Conservation (phyloP, 2,113 vertebrate species). For the Ptilonorhynchus violaceus region DNA sequence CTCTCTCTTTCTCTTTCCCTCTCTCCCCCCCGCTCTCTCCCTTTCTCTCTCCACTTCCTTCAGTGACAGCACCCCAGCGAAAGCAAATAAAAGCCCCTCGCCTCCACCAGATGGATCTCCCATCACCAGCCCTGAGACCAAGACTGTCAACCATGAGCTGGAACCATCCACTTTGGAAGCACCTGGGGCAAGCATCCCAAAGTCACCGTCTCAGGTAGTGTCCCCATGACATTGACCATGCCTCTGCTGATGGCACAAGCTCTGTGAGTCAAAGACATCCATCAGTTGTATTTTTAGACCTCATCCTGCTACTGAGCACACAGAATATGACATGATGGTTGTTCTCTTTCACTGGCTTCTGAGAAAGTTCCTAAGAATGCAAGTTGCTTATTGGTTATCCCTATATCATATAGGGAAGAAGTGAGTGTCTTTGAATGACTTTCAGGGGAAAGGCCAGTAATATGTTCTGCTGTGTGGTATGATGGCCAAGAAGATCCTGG, state of each 20-base stretch:
- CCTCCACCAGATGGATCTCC: slow-evolving; percentile 77
- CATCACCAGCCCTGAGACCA: slow-evolving; percentile 73
- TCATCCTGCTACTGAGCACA: neutral
- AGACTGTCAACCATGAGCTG: slow-evolving; percentile 84
- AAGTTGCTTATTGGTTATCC: neutral
- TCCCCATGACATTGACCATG: neutral
- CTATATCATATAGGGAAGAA: neutral
- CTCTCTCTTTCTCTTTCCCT: neutral
- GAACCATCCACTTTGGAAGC: slow-evolving; percentile 71
- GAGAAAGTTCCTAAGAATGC: neutral
- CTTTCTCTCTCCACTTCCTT: slow-evolving; percentile 7
- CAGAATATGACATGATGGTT: neutral
- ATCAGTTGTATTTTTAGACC: neutral
- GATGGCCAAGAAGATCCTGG: neutral
- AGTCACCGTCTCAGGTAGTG: slow-evolving; percentile 94
- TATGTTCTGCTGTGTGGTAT: neutral
- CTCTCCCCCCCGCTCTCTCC: neutral
- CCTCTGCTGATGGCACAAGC: neutral
- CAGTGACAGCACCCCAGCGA: slow-evolving; percentile 75
- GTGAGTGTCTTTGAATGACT: neutral
- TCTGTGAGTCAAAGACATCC: neutral
- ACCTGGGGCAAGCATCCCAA: slow-evolving; percentile 86
- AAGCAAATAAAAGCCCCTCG: slow-evolving; percentile 78
- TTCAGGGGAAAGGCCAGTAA: neutral
- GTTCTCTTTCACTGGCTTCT: neutral